Conservation (phyloP, 2,888 invertebrate genomes). For the Yponomeuta malinellus region DNA sequence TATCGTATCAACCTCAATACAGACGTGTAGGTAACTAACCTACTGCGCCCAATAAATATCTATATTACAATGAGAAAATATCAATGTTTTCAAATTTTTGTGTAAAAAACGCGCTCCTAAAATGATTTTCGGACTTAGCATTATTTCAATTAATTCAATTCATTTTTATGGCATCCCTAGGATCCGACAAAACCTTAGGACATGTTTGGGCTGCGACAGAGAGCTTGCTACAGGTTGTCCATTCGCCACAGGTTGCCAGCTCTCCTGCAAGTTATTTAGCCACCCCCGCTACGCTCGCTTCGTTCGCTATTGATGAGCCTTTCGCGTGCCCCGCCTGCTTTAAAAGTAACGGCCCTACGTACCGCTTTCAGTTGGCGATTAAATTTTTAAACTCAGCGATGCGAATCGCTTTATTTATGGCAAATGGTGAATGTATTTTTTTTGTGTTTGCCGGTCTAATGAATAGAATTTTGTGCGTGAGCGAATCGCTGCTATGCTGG, state of each 20-base stretch:
- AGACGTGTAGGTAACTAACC: no score
- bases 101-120: no score
- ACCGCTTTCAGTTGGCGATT: not conserved
- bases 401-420: not conserved
- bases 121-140: not conserved
- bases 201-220: not conserved
- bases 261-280: conserved; percentile 39
- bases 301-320: conserved; percentile 19
- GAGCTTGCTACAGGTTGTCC: conserved; percentile 41
- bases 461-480: not conserved
- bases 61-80: no score
- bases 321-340: conserved; percentile 21
- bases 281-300: conserved; percentile 15
- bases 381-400: conserved; percentile 5
- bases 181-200: not conserved
- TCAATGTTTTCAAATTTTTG: no score
- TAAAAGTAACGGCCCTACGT: not conserved
- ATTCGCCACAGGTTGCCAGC: conserved; percentile 49
- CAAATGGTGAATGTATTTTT: not conserved
- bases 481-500: not conserved
- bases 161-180: no score
- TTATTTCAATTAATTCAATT: not conserved
- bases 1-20: no score
- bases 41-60: no score
- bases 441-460: not conserved